Evolutionary conservation across 2,113 vertebrate genomes (phyloP).

Genomic region (Actenoides lindsayi): DNA sequence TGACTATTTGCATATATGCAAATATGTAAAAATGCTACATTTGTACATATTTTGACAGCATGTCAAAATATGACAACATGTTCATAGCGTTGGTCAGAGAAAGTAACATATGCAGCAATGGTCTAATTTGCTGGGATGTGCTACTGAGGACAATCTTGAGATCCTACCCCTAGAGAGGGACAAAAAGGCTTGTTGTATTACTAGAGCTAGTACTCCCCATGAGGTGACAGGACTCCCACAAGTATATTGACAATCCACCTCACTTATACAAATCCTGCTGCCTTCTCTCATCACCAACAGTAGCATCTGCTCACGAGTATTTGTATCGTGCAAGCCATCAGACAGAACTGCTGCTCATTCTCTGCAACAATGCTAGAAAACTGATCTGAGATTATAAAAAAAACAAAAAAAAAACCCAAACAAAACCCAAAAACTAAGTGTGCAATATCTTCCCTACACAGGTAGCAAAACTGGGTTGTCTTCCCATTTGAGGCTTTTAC

Average conservation of each 20-base stretch:
- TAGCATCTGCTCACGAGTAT: not conserved
- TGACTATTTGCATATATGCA: not conserved
- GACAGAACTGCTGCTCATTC: not conserved
- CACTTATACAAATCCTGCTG: not conserved
- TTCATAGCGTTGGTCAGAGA: not conserved
- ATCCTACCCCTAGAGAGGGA: not conserved
- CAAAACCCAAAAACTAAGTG: no score
- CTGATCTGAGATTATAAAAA: fast-evolving
- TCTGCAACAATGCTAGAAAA: not conserved
- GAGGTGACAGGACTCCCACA: not conserved
- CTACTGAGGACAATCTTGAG: not conserved
- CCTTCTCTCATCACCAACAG: not conserved
- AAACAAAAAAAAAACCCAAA: not conserved
- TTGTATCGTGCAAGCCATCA: not conserved
- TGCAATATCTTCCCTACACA: not conserved
- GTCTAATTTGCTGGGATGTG: not conserved
- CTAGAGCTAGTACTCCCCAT: not conserved
- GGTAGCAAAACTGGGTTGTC: not conserved
- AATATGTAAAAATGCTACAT: not conserved
- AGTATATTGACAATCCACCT: not conserved
- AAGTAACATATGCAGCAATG: not conserved
- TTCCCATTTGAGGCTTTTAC: not conserved
- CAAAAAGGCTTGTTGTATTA: not conserved
- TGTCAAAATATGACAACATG: fast-evolving
- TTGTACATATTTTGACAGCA: no score